phyloP scores from a whole-genome alignment of 2,113 vertebrate species.

The Chloroceryle aenea region DNA sequence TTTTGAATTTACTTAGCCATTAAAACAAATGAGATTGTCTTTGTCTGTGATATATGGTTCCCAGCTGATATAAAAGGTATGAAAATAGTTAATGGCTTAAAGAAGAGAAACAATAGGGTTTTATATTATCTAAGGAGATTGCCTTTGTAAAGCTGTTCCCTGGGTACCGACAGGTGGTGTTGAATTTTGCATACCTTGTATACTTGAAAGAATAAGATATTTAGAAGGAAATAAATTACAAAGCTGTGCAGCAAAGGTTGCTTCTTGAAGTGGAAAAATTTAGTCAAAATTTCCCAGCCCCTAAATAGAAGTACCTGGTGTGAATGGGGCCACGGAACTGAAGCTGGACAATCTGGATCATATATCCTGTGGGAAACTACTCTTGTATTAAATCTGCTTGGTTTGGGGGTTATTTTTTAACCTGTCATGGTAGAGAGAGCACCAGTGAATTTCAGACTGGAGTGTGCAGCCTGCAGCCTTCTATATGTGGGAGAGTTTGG shows the following conservation, averaged over 20 bases:
- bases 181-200: constrained; percentile 26
- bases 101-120: constrained; percentile 38
- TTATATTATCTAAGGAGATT: constrained; percentile 32
- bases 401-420: not conserved
- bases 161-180: not conserved
- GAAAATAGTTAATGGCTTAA: constrained; percentile 52
- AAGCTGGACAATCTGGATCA: not conserved
- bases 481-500: not conserved
- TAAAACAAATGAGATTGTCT: constrained; percentile 61
- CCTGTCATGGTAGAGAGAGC: not conserved
- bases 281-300: not conserved
- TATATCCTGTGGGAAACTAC: not conserved
- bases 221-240: not conserved
- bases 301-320: rapidly evolving
- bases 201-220: not conserved
- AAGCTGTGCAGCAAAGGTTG: not conserved
- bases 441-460: not conserved
- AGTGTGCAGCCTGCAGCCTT: not conserved
- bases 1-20: constrained; percentile 54
- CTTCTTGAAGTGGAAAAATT: not conserved
- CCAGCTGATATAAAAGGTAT: constrained; percentile 44
- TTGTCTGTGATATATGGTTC: constrained; percentile 47
- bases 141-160: constrained; percentile 36
- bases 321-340: not conserved
- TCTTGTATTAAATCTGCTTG: not conserved